Evolutionary conservation across 1,140 invertebrate species (phyloP).

Genomic region (Caerostris darwini): DNA sequence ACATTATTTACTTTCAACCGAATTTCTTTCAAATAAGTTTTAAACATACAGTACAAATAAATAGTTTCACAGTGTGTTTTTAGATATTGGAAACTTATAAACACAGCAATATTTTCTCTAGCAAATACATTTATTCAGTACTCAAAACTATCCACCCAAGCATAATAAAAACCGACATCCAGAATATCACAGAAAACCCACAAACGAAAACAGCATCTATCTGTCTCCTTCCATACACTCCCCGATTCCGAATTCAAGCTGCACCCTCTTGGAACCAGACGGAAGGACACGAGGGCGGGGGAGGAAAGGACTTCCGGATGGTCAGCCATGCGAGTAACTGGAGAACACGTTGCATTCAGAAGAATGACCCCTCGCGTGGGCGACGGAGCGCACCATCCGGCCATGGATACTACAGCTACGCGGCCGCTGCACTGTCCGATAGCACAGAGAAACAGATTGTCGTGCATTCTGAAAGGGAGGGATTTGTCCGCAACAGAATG

Average conservation of each 20-base stretch:
- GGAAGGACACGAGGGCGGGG: neutral
- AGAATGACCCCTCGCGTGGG: neutral
- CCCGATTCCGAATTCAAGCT: neutral
- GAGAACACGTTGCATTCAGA: constrained; percentile 18
- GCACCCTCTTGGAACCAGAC: neutral
- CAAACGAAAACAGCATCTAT: neutral
- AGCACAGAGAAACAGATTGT: neutral
- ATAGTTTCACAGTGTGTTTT: too few relatives aligned
- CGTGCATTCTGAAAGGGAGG: too few relatives aligned
- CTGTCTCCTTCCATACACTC: neutral
- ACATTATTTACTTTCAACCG: too few relatives aligned
- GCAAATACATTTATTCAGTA: too few relatives aligned
- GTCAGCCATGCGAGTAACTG: constrained; percentile 12
- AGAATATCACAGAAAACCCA: neutral
- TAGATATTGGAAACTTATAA: too few relatives aligned
- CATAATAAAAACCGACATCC: neutral
- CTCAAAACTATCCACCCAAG: too few relatives aligned
- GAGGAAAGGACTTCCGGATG: neutral
- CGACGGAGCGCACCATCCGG: neutral
- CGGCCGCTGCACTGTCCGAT: neutral
- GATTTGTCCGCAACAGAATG: too few relatives aligned
- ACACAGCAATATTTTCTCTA: too few relatives aligned
- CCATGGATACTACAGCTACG: neutral
- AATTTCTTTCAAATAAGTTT: too few relatives aligned
- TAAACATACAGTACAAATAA: too few relatives aligned